Evolutionary conservation across 1,140 invertebrate genomes (phyloP).

Genomic region (Micrasema longulum): DNA sequence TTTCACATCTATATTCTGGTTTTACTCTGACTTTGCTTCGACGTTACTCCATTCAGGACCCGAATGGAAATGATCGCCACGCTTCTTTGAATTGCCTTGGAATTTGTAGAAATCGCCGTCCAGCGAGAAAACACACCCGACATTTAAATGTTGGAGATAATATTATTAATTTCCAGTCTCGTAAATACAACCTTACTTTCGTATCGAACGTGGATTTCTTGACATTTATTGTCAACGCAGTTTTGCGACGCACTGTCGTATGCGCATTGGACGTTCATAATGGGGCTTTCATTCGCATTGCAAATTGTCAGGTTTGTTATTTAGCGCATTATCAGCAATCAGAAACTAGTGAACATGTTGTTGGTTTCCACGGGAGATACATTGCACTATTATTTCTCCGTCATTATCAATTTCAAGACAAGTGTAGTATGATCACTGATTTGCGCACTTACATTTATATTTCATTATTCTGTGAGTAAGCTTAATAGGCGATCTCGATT

Average conservation of each 20-base stretch:
- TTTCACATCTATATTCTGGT: conserved; percentile 32
- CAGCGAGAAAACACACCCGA: conserved; percentile 5
- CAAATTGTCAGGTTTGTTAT: not conserved
- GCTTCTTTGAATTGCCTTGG: conserved; percentile 25
- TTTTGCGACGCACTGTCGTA: not conserved
- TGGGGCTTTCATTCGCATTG: conserved; percentile 17
- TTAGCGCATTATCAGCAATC: too few relatives aligned
- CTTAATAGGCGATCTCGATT: too few relatives aligned
- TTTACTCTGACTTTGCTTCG: conserved; percentile 7
- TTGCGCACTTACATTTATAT: too few relatives aligned
- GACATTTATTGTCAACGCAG: conserved; percentile 34
- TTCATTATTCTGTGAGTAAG: too few relatives aligned
- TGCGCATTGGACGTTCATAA: not conserved
- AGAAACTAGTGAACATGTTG: too few relatives aligned
- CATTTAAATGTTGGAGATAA: not conserved
- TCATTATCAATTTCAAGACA: too few relatives aligned
- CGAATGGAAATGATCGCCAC: conserved; percentile 28
- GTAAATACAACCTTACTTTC: conserved; percentile 21
- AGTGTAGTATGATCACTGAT: too few relatives aligned
- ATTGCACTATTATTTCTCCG: too few relatives aligned
- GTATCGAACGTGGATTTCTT: conserved; percentile 4
- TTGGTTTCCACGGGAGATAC: too few relatives aligned
- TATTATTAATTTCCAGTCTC: conserved; percentile 3
- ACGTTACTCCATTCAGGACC: conserved; percentile 29
- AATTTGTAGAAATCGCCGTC: conserved; percentile 32